Evolutionary conservation across 92 coral and sea anemone genomes (phyloP), one percentile per base, ranked within the genome.

Genomic region (Palythoa grandis): DNA sequence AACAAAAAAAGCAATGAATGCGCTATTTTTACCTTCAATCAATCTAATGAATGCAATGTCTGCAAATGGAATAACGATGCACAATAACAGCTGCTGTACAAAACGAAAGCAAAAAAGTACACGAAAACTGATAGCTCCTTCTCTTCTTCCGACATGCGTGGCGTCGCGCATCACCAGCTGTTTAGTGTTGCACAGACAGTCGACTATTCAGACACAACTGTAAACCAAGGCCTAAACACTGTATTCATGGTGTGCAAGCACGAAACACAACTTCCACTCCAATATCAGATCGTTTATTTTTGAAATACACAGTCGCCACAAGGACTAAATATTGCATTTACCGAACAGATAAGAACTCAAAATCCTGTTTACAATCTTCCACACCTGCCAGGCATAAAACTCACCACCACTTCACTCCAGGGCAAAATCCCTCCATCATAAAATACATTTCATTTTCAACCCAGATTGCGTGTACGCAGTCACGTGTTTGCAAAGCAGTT

Each of bases 351-450:
- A 80, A 65, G 38, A 58, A 63, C 1, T 15, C 39, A 57, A 65
- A 79, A 54, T 15, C 24, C 23, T 23, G 38, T 23, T n/a, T 66
- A 15, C 85, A 6, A 37, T 40, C 50, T 79, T 20, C 52, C 39
- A 25, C 85, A 80, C 63, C 85, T 80, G 85, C n/a, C 13, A 24
- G 58, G 37, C 74, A 80, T n/a, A 66, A 66, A 23, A 80, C 15
- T 79, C 1, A 22, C 1, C 1, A 15, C 10, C 35, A 54, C 38
- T 25, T 43, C 61, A 40, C 39, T 67, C 8, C 58, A n/a, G 53
- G 63, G 16, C 85, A 65, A 69, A 25, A 69, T 25, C 19, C 17
- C 74, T 69, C 47, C 47, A 29, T 25, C 74, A 29, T 37, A 14
- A 1, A 69, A 69, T 63, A 63, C 69, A 19, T 20, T 60, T n/a